Evolutionary conservation across 2,797 vertebrate species (phyloP).

Genomic region (Hemitrygon akajei): DNA sequence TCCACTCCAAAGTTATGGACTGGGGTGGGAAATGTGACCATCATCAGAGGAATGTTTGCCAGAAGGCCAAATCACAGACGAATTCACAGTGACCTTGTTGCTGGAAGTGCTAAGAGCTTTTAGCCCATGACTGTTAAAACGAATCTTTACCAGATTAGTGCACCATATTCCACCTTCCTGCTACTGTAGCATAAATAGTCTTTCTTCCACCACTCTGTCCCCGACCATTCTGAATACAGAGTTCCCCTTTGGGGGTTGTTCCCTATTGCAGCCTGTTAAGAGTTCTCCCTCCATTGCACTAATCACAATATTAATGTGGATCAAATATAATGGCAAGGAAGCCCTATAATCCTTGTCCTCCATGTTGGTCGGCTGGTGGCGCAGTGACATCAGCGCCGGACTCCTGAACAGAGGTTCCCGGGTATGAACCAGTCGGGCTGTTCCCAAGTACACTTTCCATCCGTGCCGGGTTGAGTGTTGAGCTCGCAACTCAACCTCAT

Average conservation of each 20-base stretch:
- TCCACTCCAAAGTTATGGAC: background rate
- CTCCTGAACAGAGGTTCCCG: too few species aligned
- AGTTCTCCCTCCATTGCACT: background rate
- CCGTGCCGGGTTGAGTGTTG: too few species aligned
- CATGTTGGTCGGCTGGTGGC: too few species aligned
- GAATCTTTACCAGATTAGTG: too few species aligned
- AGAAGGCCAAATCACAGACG: background rate
- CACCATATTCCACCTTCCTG: too few species aligned
- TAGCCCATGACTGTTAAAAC: background rate
- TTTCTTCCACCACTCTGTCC: too few species aligned
- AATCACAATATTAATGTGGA: background rate
- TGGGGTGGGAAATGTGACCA: background rate
- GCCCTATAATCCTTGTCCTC: background rate
- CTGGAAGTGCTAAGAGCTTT: background rate
- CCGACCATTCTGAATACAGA: too few species aligned
- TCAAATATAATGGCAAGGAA: background rate
- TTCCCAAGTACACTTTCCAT: too few species aligned
- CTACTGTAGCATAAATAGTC: too few species aligned
- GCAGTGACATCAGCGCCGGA: too few species aligned
- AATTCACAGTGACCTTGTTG: background rate
- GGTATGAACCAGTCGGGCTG: too few species aligned
- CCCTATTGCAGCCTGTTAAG: background rate
- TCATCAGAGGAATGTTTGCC: background rate
- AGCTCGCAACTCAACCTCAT: too few species aligned
- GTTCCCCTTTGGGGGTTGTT: background rate